A percentile compares a stretch with the other conserved stretches of the same genome.
Evolutionary conservation across 1,140 invertebrate genomes (phyloP).

Genomic region (Papilio xuthus): DNA sequence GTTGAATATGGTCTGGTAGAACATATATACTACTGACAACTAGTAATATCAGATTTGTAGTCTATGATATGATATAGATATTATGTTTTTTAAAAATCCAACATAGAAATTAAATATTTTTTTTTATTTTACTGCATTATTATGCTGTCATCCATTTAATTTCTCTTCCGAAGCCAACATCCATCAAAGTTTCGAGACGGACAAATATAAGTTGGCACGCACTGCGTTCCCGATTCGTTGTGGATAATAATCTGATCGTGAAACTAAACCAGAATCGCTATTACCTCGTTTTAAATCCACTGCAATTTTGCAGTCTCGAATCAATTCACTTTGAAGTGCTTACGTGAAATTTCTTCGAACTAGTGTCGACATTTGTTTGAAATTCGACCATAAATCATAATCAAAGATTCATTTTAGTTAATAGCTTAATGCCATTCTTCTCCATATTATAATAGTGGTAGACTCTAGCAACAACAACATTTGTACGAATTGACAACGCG

Average conservation of each 20-base stretch:
- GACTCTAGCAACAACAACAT: too few relatives aligned
- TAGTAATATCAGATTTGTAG: too few relatives aligned
- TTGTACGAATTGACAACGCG: too few relatives aligned
- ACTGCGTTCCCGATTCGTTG: constrained; percentile 1
- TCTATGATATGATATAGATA: too few relatives aligned
- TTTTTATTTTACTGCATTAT: background rate
- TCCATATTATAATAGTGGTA: too few relatives aligned
- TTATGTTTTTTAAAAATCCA: too few relatives aligned
- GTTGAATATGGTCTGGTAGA: too few relatives aligned
- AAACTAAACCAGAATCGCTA: background rate
- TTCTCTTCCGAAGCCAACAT: background rate
- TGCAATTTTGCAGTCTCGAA: constrained; percentile 1
- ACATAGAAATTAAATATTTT: too few relatives aligned
- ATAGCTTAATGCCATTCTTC: too few relatives aligned
- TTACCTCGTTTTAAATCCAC: background rate
- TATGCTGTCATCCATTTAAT: constrained; percentile 2
- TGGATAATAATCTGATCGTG: constrained; percentile 2
- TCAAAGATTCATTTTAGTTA: too few relatives aligned
- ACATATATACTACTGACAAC: too few relatives aligned
- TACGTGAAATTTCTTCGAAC: background rate
- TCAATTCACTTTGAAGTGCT: constrained; percentile 5
- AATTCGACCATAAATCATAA: too few relatives aligned
- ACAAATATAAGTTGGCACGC: constrained; percentile 8
- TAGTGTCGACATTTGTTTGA: background rate
- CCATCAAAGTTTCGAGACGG: background rate